phyloP scores from a whole-genome alignment of 2,888 invertebrate genomes.

The Notodonta ziczac region DNA sequence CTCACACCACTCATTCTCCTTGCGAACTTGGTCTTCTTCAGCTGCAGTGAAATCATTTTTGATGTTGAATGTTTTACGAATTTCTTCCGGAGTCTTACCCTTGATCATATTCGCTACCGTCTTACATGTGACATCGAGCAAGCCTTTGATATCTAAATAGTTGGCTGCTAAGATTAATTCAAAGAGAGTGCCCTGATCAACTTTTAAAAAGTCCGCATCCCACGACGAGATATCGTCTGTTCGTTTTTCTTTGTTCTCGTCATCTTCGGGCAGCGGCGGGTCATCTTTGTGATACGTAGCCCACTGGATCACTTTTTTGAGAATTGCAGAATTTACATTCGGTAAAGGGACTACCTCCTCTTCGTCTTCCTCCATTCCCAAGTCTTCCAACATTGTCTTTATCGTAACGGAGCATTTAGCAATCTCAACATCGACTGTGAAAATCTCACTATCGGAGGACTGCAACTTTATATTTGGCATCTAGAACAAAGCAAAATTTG shows the following conservation, averaged over 20 bases:
- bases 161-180: conserved; percentile 98
- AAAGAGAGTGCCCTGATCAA: conserved; percentile 98
- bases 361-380: conserved; percentile 95
- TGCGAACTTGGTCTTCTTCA: conserved; percentile 99
- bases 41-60: conserved; percentile 98
- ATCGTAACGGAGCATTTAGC: conserved; percentile 99
- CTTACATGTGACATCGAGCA: conserved; percentile 99
- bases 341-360: conserved; percentile 98
- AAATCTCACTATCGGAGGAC: conserved; percentile 97
- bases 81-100: conserved; percentile 98
- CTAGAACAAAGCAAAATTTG: conserved; percentile 64
- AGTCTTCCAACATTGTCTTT: conserved; percentile 98
- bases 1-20: conserved; percentile 98
- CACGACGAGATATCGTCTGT: conserved; percentile 99
- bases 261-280: conserved; percentile 97
- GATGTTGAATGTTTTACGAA: conserved; percentile 98
- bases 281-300: conserved; percentile 98
- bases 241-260: conserved; percentile 98
- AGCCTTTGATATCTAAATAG: conserved; percentile 97
- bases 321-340: conserved; percentile 98
- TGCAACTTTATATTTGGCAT: conserved; percentile 98
- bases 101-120: conserved; percentile 99
- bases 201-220: conserved; percentile 99
- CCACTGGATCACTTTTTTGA: conserved; percentile 97
- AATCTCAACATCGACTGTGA: conserved; percentile 98